Evolutionary conservation across 2,888 invertebrate species (phyloP).

Genomic region (Caprella mutica): DNA sequence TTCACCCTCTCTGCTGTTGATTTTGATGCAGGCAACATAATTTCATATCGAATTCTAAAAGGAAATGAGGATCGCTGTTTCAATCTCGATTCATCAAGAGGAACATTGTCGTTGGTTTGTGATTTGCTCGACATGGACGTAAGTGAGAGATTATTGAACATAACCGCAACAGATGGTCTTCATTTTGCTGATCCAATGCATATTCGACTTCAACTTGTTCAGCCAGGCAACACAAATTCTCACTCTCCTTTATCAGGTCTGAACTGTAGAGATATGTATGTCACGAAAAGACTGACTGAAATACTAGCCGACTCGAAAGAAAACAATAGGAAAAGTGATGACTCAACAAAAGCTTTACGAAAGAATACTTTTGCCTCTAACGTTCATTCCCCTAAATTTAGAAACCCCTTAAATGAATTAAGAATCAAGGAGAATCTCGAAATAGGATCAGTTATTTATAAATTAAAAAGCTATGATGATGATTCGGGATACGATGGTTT

Average conservation of each 20-base stretch:
- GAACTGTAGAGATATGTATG: conserved; percentile 76
- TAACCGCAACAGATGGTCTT: conserved; percentile 84
- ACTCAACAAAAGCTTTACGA: conserved; percentile 11
- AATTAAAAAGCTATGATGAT: conserved; percentile 26
- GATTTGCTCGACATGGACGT: conserved; percentile 61
- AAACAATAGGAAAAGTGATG: conserved; percentile 49
- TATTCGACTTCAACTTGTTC: conserved; percentile 62
- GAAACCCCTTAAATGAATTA: conserved; percentile 68
- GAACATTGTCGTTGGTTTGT: conserved; percentile 69
- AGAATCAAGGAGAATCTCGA: conserved; percentile 74
- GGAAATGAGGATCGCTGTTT: conserved; percentile 89
- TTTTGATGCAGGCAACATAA: conserved; percentile 78
- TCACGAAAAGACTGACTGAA: conserved; percentile 65
- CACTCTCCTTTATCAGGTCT: conserved; percentile 47
- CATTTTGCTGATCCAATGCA: conserved; percentile 78
- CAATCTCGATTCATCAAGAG: conserved; percentile 64
- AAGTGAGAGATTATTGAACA: conserved; percentile 59
- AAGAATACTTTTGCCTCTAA: conserved; percentile 47
- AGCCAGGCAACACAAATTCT: conserved; percentile 44
- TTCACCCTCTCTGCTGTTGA: conserved; percentile 84
- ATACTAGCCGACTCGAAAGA: conserved; percentile 67
- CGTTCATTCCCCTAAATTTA: conserved; percentile 72
- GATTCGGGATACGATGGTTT: conserved; percentile 87
- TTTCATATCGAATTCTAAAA: conserved; percentile 72
- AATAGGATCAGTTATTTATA: conserved; percentile 49